These are phyloP conservation scores for Metalampra italica DNA, from an alignment of 2,888 invertebrate genomes.

Conservation along the genomic window DNA sequence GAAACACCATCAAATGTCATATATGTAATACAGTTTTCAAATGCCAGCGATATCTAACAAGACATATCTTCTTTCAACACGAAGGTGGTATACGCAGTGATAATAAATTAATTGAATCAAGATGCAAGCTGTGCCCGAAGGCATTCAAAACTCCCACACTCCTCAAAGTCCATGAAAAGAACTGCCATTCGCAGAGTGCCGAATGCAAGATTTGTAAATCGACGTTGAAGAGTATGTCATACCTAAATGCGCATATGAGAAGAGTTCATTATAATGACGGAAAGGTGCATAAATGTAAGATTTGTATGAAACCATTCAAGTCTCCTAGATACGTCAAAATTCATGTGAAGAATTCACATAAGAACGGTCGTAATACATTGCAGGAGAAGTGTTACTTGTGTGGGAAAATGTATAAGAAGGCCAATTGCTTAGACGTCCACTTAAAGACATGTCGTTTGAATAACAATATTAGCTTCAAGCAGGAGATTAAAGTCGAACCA, in stretches of 20 bases:
- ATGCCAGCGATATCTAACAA: conserved; percentile 15
- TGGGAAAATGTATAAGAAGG: background rate
- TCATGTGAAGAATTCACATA: conserved; percentile 26
- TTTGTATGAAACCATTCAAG: conserved; percentile 32
- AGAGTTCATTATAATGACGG: conserved; percentile 31
- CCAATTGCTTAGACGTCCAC: background rate
- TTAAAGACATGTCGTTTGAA: background rate
- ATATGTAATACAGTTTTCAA: conserved; percentile 20
- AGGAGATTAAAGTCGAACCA: no score
- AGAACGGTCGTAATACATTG: background rate
- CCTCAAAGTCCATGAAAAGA: conserved; percentile 19
- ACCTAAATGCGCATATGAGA: conserved; percentile 23
- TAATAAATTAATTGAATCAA: background rate
- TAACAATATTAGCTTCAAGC: no score
- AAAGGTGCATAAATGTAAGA: conserved; percentile 21
- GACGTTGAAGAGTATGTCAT: conserved; percentile 21
- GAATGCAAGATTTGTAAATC: conserved; percentile 28
- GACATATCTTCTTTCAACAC: conserved; percentile 13
- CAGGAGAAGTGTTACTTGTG: background rate
- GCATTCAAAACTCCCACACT: conserved; percentile 13
- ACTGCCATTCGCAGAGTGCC: conserved; percentile 21
- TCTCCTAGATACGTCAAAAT: conserved; percentile 32
- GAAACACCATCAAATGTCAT: background rate
- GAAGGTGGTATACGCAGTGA: background rate
- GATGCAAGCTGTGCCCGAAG: conserved; percentile 22